Evolutionary conservation across 2,797 vertebrate species (phyloP).

Genomic region (Merluccius polli): DNA sequence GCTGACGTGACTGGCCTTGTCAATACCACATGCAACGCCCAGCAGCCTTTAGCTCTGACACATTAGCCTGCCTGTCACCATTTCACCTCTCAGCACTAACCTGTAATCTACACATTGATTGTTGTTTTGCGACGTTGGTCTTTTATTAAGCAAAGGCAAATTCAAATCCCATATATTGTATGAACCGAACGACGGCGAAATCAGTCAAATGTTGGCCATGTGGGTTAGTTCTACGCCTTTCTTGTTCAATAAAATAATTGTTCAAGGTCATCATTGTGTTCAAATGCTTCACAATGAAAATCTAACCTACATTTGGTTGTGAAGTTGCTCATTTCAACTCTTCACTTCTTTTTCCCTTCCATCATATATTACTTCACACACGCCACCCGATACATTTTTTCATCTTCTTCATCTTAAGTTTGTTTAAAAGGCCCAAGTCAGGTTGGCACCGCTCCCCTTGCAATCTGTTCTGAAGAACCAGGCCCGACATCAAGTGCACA

Average conservation of each 20-base stretch:
- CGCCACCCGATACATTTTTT: not conserved
- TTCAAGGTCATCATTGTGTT: not conserved
- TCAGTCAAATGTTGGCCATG: too few species aligned
- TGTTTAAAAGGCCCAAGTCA: not conserved
- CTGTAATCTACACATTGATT: not conserved
- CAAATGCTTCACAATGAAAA: not conserved
- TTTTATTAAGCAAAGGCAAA: not conserved
- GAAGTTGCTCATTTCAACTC: not conserved
- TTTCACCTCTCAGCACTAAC: not conserved
- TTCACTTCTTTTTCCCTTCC: not conserved
- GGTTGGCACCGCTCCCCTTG: not conserved
- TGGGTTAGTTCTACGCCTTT: too few species aligned
- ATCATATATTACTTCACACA: too few species aligned
- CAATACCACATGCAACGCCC: not conserved
- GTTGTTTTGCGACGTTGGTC: not conserved
- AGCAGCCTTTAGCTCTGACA: conserved; percentile 12
- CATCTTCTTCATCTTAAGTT: too few species aligned
- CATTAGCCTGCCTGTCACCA: not conserved
- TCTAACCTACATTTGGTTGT: not conserved
- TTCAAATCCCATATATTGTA: too few species aligned
- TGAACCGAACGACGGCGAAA: too few species aligned
- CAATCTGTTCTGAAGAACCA: too few species aligned
- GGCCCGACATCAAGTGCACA: too few species aligned
- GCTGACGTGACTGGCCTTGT: conserved; percentile 20
- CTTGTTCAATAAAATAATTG: too few species aligned